Percentiles rank a stretch among this genome's conserved stretches.
Conservation (phyloP, 2,888 invertebrate genomes). For the Lordiphosa fenestrarum region DNA sequence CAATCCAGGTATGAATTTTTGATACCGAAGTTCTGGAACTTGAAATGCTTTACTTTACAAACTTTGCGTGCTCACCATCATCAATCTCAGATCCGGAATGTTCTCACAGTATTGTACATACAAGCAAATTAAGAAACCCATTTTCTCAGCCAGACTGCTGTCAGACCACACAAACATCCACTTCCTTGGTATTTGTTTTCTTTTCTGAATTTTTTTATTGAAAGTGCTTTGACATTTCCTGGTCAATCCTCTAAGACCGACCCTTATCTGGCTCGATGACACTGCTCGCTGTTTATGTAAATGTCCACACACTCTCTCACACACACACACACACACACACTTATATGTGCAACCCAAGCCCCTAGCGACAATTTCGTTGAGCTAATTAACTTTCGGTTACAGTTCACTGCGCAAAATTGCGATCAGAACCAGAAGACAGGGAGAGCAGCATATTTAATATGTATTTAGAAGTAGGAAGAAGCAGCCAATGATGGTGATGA, state of each 20-base stretch:
- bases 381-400: conserved; percentile 73
- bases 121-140: conserved; percentile 25
- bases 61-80: too few species aligned
- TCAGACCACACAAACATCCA: conserved; percentile 23
- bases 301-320: conserved; percentile 17
- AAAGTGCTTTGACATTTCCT: conserved; percentile 10
- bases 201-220: conserved; percentile 5
- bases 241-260: conserved; percentile 6
- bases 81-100: background rate
- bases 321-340: background rate
- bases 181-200: conserved; percentile 28
- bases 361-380: conserved; percentile 55
- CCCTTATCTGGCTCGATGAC: conserved; percentile 23
- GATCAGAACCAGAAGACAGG: conserved; percentile 27
- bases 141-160: conserved; percentile 21
- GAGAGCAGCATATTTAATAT: conserved; percentile 40
- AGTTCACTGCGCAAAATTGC: conserved; percentile 67
- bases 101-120: conserved; percentile 21
- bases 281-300: conserved; percentile 14
- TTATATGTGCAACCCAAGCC: conserved; percentile 4
- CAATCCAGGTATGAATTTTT: too few species aligned
- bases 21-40: too few species aligned
- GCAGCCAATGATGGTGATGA: too few species aligned
- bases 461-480: conserved; percentile 32
- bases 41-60: too few species aligned